These are phyloP conservation scores for Xanthorhoe designata DNA, from an alignment of 2,888 invertebrate genomes.

Conservation along the genomic window DNA sequence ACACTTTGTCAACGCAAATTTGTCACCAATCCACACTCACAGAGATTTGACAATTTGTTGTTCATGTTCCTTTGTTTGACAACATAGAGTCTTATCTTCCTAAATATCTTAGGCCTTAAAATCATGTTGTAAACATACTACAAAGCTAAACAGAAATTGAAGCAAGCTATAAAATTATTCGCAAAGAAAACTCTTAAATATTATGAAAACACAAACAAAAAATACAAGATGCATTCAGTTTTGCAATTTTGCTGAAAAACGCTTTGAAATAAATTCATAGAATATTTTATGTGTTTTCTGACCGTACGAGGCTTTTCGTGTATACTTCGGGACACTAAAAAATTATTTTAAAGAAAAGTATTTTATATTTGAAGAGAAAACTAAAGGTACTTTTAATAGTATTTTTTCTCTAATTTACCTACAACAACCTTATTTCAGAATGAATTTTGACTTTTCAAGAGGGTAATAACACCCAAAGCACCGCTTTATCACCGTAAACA, in stretches of 20 bases:
- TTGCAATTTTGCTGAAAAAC: constrained; percentile 72
- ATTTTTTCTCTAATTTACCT: too few relatives aligned
- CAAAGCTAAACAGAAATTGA: not conserved
- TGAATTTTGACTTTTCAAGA: too few relatives aligned
- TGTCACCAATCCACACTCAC: too few relatives aligned
- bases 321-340: constrained; percentile 60
- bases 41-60: too few relatives aligned
- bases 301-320: constrained; percentile 76
- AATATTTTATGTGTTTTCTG: constrained; percentile 84
- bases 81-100: too few relatives aligned
- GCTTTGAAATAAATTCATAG: constrained; percentile 81
- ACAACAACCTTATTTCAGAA: too few relatives aligned
- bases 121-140: too few relatives aligned
- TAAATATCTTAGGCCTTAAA: too few relatives aligned
- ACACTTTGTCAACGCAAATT: too few relatives aligned
- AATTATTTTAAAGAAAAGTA: not conserved
- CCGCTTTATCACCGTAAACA: not conserved
- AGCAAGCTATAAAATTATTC: constrained; percentile 12
- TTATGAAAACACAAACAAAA: constrained; percentile 48
- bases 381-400: too few relatives aligned
- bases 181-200: constrained; percentile 32
- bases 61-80: too few relatives aligned
- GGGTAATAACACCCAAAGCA: too few relatives aligned
- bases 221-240: constrained; percentile 55
- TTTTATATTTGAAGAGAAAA: not conserved